Evolutionary conservation across 2,113 vertebrate species (phyloP).

Genomic region (Menura novaehollandiae): DNA sequence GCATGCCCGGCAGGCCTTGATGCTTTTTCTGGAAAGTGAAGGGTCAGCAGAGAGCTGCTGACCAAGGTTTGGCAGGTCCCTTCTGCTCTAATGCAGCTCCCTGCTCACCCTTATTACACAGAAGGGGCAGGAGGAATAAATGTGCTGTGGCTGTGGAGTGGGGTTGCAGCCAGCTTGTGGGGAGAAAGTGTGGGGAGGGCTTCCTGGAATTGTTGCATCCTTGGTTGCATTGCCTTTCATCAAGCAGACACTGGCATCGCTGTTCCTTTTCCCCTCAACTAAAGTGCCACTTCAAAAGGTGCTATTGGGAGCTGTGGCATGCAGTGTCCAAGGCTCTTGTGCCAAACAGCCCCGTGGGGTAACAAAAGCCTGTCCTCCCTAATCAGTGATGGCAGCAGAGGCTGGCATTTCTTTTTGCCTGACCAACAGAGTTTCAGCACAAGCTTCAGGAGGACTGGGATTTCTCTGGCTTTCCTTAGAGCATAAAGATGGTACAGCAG

Average conservation of each 20-base stretch:
- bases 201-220: not conserved
- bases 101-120: not conserved
- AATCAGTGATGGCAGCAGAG: not conserved
- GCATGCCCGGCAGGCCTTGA: not conserved
- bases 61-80: not conserved
- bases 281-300: not conserved
- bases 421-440: not conserved
- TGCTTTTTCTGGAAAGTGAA: not conserved
- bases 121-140: not conserved
- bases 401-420: not conserved
- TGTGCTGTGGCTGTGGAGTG: not conserved
- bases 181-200: not conserved
- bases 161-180: not conserved
- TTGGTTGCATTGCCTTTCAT: not conserved
- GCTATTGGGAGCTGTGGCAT: not conserved
- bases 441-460: not conserved
- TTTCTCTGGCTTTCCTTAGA: not conserved
- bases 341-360: not conserved
- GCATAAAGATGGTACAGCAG: not conserved
- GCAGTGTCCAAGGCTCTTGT: not conserved
- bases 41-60: not conserved
- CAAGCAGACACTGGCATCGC: not conserved
- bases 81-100: not conserved
- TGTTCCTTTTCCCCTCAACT: not conserved
- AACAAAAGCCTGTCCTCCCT: not conserved